phyloP scores from a whole-genome alignment of 2,888 invertebrate species.

The Idaea dimidiata region DNA sequence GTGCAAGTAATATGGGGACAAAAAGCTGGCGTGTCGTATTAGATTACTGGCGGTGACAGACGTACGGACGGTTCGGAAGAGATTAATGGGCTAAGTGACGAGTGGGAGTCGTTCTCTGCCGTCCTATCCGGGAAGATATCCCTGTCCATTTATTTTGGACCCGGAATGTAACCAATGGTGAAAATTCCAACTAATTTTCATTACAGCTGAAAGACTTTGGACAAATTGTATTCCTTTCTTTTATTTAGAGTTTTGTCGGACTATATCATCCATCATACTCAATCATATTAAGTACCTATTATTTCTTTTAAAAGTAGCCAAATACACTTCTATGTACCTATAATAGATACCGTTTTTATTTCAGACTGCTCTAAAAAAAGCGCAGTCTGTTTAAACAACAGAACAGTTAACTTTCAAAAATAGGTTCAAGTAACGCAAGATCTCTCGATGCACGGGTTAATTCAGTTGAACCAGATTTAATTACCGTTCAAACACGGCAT shows the following conservation, averaged over 20 bases:
- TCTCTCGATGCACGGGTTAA: conserved; percentile 39
- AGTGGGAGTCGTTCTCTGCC: conserved; percentile 62
- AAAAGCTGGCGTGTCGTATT: conserved; percentile 79
- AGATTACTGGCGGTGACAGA: conserved; percentile 78
- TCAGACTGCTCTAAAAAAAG: conserved; percentile 6
- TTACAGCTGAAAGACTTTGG: conserved; percentile 19
- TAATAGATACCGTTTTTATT: neutral
- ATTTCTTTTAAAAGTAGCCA: neutral
- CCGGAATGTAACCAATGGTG: conserved; percentile 56
- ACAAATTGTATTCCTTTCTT: neutral
- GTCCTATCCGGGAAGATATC: conserved; percentile 51
- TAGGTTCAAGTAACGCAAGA: conserved; percentile 17
- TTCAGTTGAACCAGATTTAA: conserved; percentile 63
- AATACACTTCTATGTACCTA: neutral
- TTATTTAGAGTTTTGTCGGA: neutral
- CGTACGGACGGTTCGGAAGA: conserved; percentile 69
- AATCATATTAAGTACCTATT: neutral
- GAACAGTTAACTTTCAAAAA: conserved; percentile 17
- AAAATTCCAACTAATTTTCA: conserved; percentile 61
- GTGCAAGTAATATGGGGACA: conserved; percentile 71
- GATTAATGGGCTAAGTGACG: conserved; percentile 79
- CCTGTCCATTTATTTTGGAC: conserved; percentile 59
- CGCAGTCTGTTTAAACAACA: conserved; percentile 7
- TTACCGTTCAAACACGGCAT: conserved; percentile 63
- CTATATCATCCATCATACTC: neutral